phyloP scores from a whole-genome alignment of 2,113 vertebrate species.

The Bubalus kerabau region DNA sequence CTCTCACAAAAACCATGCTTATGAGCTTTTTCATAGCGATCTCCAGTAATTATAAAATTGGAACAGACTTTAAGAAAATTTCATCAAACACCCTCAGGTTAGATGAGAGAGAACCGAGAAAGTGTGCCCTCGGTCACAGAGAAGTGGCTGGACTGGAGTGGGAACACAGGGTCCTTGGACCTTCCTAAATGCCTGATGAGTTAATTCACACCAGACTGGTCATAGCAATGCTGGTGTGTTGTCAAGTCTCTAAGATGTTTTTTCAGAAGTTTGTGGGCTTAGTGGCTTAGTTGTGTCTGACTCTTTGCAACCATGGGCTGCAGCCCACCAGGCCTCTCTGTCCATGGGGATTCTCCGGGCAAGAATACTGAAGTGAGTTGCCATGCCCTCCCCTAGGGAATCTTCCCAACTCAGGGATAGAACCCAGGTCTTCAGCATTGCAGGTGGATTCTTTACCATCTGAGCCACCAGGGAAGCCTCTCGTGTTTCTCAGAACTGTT shows the following conservation, averaged over 20 bases:
- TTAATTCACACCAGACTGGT: background rate
- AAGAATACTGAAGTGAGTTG: background rate
- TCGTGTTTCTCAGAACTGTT: background rate
- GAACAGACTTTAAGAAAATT: background rate
- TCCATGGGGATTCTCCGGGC: background rate
- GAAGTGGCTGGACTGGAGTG: background rate
- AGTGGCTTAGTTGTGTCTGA: background rate
- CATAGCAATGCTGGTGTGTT: rapidly evolving
- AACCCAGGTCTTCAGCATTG: background rate
- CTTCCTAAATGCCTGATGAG: background rate
- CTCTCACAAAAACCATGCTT: background rate
- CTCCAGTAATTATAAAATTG: background rate
- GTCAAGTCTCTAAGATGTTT: background rate
- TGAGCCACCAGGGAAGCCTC: background rate
- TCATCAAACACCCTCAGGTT: background rate
- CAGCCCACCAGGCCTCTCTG: background rate
- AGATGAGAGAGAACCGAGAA: background rate
- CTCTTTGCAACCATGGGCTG: background rate
- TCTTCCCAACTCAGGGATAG: background rate
- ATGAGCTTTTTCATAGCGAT: background rate
- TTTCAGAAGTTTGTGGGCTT: background rate
- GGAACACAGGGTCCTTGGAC: background rate
- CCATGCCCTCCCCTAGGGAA: background rate
- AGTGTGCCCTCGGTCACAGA: background rate
- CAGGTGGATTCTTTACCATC: background rate